Conservation (phyloP, 2,888 invertebrate genomes). For the Galerucella calmariensis region DNA sequence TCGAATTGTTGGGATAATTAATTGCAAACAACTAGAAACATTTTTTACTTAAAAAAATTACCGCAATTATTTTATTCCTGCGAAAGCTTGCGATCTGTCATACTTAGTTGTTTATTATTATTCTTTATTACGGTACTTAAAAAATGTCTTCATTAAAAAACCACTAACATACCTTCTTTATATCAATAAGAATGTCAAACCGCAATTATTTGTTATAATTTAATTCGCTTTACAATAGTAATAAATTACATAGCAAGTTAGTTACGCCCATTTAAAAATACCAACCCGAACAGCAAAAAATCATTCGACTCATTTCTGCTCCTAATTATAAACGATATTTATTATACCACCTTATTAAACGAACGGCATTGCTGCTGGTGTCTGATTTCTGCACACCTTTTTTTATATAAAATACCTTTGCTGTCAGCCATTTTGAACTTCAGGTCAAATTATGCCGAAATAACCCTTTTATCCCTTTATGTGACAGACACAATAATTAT, state of each 20-base stretch:
- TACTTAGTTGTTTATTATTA: not conserved
- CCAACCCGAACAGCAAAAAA: conserved; percentile 12
- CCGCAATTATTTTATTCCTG: not conserved
- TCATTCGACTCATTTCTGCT: conserved; percentile 13
- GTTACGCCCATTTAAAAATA: conserved; percentile 29
- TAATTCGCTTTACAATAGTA: conserved; percentile 19
- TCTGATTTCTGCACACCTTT: conserved; percentile 44
- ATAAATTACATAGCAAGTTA: conserved; percentile 21
- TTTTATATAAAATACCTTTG: conserved; percentile 45
- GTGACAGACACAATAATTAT: not conserved
- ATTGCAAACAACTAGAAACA: too few species aligned
- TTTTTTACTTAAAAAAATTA: not conserved
- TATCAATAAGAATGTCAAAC: conserved; percentile 7
- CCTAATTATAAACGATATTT: conserved; percentile 28
- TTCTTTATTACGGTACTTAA: not conserved
- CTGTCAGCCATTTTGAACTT: conserved; percentile 47
- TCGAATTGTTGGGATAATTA: too few species aligned
- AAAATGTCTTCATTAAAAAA: conserved; percentile 2
- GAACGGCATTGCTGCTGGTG: conserved; percentile 37
- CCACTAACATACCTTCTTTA: conserved; percentile 3
- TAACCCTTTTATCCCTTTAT: conserved; percentile 8
- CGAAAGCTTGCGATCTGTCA: not conserved
- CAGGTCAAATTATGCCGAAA: conserved; percentile 38
- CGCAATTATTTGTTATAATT: conserved; percentile 24
- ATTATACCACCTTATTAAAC: conserved; percentile 34